Base-by-base conservation (phyloP, 2,113 vertebrate species). In the Psittacus erithacus region DNA sequence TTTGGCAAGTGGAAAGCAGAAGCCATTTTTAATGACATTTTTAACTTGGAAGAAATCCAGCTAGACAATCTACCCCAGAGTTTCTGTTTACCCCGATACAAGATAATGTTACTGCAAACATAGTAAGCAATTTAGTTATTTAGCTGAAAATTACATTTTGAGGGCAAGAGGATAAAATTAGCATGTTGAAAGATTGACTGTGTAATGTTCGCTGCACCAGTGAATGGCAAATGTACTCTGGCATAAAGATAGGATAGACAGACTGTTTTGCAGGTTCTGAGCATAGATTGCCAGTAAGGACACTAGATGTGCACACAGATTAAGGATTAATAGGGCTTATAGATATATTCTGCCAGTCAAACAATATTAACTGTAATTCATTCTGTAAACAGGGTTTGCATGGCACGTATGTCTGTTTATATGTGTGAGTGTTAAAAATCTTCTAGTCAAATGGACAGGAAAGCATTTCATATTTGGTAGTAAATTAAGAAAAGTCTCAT, bases 71-170 rank as follows among this genome's bases (percentile, higher is more conserved):
- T 84, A 92, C 23, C 35, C 8, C 6, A 25, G 33, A 83, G 25
- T 73, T 93, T 85, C 50, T 95, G 17, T 84, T 94, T 93, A 88
- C 43, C 52, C 22, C 20, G 67, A 29, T 84, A 24, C 33, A 86
- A 87, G 43, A 52, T 76, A 86, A 88, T 33, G 15, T 3, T 82
- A 57, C 62, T 50, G 43, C 49, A 90, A 83, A 71, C 20, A 49
- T 31, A 50, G 47, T 50, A 93, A 78, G 8, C 9, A 81, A 27
- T 44, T 85, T 82, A 52, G 59, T 68, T 83, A 69, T 86, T 81
- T 60, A 92, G 29, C 71, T 82, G 67, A 90, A 91, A 86, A 84
- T 73, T 65, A 35, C 46, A 53, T 76, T 93, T 90, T 71, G 35
- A 62, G 25, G 35, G 53, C 47, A 89, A 62, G 24, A 77, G 41